Conservation (phyloP, 2,797 vertebrate species). For the Zonotrichia albicollis region DNA sequence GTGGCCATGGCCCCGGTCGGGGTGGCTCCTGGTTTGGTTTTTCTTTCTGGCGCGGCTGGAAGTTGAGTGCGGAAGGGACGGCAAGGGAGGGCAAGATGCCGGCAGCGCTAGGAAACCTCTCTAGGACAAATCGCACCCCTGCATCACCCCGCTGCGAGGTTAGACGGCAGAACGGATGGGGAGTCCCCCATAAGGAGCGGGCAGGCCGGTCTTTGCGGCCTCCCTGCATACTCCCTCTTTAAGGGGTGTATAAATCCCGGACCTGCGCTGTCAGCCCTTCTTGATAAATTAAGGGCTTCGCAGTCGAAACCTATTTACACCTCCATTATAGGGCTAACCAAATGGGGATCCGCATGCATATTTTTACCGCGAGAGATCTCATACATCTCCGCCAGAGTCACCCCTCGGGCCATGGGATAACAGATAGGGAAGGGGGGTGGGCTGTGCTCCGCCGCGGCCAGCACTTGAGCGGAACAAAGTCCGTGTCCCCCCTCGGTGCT, state of each 20-base stretch:
- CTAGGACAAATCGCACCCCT: neutral
- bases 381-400: slow-evolving; percentile 81
- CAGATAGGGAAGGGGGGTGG: slow-evolving; percentile 45
- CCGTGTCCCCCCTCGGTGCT: slow-evolving; percentile 74
- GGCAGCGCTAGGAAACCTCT: neutral
- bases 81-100: neutral
- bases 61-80: neutral
- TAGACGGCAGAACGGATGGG: neutral
- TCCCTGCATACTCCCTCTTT: neutral
- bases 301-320: slow-evolving; percentile 85
- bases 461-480: slow-evolving; percentile 73
- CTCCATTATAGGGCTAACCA: slow-evolving; percentile 81
- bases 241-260: slow-evolving; percentile 1
- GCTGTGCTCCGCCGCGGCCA: slow-evolving; percentile 65
- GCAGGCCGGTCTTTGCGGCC: neutral
- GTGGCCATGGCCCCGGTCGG: accelerated
- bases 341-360: slow-evolving; percentile 84
- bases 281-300: slow-evolving; percentile 83
- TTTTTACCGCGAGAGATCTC: slow-evolving; percentile 83
- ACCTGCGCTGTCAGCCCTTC: slow-evolving; percentile 63
- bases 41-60: neutral
- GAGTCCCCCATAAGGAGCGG: neutral
- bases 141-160: neutral
- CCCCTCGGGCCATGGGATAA: slow-evolving; percentile 76
- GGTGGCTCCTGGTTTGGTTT: accelerated